These are phyloP conservation scores for Girardinus metallicus DNA, from an alignment of 2,797 vertebrate genomes.

Conservation along the genomic window DNA sequence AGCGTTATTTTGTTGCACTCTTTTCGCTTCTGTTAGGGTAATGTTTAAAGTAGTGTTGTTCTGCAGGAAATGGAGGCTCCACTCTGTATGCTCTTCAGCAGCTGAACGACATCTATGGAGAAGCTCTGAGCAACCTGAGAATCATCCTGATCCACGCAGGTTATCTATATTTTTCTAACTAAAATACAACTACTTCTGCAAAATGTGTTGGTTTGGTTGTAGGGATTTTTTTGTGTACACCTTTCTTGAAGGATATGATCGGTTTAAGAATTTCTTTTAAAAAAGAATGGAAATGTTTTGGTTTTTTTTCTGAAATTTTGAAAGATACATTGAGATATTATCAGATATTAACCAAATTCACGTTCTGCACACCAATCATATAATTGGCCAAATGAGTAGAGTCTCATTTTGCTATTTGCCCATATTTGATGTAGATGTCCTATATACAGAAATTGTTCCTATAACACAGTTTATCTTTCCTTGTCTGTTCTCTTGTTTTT, in stretches of 20 bases:
- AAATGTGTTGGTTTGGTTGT: background rate
- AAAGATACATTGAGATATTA: background rate
- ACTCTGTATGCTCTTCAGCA: slow-evolving; percentile 85
- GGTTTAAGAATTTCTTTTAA: background rate
- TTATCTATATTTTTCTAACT: slow-evolving; percentile 39
- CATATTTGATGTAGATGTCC: background rate
- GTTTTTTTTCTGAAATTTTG: background rate
- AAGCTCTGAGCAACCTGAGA: slow-evolving; percentile 79
- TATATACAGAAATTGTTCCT: too few relatives aligned
- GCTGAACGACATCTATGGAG: slow-evolving; percentile 84
- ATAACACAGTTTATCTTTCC: background rate
- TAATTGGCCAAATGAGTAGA: background rate
- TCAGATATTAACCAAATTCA: background rate
- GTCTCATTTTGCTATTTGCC: background rate
- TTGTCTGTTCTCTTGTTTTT: background rate
- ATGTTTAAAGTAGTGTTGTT: slow-evolving; percentile 14
- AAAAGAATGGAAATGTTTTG: background rate
- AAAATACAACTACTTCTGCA: background rate
- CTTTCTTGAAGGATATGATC: background rate
- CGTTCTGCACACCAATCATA: background rate
- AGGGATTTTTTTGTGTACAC: background rate
- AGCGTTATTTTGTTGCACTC: background rate
- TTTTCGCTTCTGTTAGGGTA: background rate
- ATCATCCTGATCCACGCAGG: slow-evolving; percentile 94
- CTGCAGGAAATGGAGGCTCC: slow-evolving; percentile 94